Evolutionary conservation across 2,113 vertebrate species (phyloP), one percentile per base, ranked within the genome.

Genomic region (Macaca mulatta): DNA sequence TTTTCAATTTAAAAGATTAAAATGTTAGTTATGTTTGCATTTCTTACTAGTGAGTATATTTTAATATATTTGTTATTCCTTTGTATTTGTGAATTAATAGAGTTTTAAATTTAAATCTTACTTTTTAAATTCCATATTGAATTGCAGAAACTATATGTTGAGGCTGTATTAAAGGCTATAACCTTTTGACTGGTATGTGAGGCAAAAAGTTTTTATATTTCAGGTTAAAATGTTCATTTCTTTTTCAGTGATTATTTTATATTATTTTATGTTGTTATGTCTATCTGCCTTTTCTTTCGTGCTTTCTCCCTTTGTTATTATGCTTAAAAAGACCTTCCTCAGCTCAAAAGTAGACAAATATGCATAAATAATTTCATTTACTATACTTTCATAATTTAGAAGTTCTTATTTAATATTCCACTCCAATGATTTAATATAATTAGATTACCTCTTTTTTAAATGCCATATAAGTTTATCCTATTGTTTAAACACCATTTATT

Each of bases 161-260:
- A 30, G 27, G 5, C 20, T 64, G 16, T 64, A 67, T 93, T 55
- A 93, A 91, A 40, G 9, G 43, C 67, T 77, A 89, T 69, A 50
- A n/a, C 52, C 4, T 82, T 80, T 79, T 74, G 32, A 35, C 38
- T 57, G 35, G 67, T 18, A 90, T 43, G 87, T 27, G 12, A 82
- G 77, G 20, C 35, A 78, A 92, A 70, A 43, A 52, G 50, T 72
- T 82, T 69, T 72, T 35, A 52, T 4, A 16, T 70, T 81, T 78
- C 52, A 70, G 27, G 12, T 93, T 91, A 50, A 64, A 82, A 74
- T 93, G 93, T 96, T 72, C 83, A 88, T 94, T 81, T 92, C 35
- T 27, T 81, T 50, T 85, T 77, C 18, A 55, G 23, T 50, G 25
- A 27, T 85, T 59, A 82, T 45, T 61, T 77, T 80, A 94, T 57